Percentiles rank a stretch among this genome's conserved stretches.
These are phyloP conservation scores for Pseudopipra pipra DNA, from an alignment of 2,113 vertebrate genomes.

Conservation along the genomic window DNA sequence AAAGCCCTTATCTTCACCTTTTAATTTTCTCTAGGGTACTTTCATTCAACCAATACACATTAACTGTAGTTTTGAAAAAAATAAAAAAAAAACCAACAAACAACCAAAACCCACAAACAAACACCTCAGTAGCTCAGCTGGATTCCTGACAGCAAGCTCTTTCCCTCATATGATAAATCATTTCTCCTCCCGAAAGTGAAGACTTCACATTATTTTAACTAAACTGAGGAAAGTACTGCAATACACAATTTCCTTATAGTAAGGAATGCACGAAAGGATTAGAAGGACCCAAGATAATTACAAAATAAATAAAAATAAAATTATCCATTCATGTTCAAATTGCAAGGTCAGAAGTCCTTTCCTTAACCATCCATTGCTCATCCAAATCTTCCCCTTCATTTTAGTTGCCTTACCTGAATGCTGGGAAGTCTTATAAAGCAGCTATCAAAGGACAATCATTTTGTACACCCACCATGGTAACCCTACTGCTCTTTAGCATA, in stretches of 20 bases:
- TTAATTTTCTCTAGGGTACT: neutral
- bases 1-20: rapidly evolving
- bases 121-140: neutral
- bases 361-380: neutral
- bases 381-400: neutral
- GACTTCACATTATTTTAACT: neutral
- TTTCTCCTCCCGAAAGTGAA: neutral
- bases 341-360: neutral
- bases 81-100: neutral
- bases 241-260: neutral
- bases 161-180: neutral
- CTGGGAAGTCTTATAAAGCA: neutral
- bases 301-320: neutral
- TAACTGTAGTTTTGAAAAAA: neutral
- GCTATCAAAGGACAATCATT: neutral
- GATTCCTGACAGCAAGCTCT: neutral
- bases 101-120: neutral
- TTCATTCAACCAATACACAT: neutral
- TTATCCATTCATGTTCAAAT: neutral
- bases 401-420: neutral
- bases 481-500: neutral
- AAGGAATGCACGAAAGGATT: neutral
- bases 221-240: neutral
- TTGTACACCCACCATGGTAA: neutral
- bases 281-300: neutral